Base-by-base conservation (phyloP, 2,113 vertebrate species). In the Bujurquina vittata region DNA sequence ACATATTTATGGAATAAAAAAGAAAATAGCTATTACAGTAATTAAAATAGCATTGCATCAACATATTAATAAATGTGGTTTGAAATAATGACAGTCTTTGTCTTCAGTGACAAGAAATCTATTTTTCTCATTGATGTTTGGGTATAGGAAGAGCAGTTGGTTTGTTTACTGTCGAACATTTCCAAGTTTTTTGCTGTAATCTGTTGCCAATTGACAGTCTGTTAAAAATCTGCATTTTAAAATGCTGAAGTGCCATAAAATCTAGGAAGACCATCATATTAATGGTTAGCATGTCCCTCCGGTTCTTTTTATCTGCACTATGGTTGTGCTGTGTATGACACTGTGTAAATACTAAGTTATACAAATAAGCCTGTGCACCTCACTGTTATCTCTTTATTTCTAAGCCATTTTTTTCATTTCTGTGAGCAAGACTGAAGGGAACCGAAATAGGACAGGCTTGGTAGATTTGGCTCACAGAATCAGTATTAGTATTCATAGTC, bases 401-500 rank as follows among this genome's bases (percentile, higher is more conserved):
- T 15, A 83, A 87, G 58, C 57, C 54, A 54, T 75, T 60, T 87
- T 26, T 74, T 59, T 87, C 59, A 61, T 92, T 85, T 88, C 43
- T 89, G 63, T 29, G 61, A 84, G 58, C 0, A 43, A 88, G 88
- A 89, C 81, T 72, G 72, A 84, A 85, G 62, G 62, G 80, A 79
- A 29, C 80, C 84, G 85, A 77, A 83, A 81, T 61, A 84, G 87
- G 84, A 88, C 84, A 86, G 84, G 82, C 69, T 59, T 40, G 57
- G 73, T 78, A 60, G 89, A 81, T 88, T 89, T 84, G 84, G 75
- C 91, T 91, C 88, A 76, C 69, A 85, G 84, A 86, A 77, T 90
- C 89, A 81, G 87, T 88, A 93, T 95, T 94, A 94, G 92, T 94
- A 95, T 95, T 93, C 93, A 93, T 90, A 90, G 92, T 93, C 94